Evolutionary conservation across 2,797 vertebrate species (phyloP).

Genomic region (Psittacula derbiana): DNA sequence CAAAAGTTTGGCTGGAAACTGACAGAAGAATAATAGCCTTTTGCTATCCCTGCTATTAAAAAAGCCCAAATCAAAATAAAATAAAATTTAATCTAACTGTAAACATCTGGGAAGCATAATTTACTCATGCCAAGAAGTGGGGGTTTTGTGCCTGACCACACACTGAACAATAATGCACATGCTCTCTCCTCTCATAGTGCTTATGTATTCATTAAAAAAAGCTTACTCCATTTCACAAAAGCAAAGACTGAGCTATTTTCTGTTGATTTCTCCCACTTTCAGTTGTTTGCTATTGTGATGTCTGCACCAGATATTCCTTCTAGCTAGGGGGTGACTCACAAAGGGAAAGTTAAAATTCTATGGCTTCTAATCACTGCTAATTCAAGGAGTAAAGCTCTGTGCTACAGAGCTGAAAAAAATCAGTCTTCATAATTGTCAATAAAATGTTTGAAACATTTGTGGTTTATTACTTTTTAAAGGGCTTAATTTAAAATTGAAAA

Average conservation of each 20-base stretch:
- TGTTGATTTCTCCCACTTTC: background rate
- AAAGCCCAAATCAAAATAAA: background rate
- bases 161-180: background rate
- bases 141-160: rapidly evolving
- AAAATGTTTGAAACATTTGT: background rate
- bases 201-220: background rate
- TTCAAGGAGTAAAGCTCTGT: background rate
- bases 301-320: background rate
- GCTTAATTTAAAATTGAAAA: background rate
- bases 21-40: background rate
- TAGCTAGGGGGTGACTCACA: background rate
- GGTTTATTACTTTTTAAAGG: background rate
- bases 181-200: background rate
- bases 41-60: background rate
- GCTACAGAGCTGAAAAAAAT: background rate
- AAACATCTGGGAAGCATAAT: background rate
- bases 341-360: background rate
- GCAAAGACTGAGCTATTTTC: background rate
- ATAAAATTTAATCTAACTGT: background rate
- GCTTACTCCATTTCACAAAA: background rate
- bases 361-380: background rate
- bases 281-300: background rate
- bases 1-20: background rate
- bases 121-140: background rate
- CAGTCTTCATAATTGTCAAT: background rate